These are phyloP conservation scores for Numida meleagris DNA, from an alignment of 2,113 vertebrate species.

Conservation along the genomic window DNA sequence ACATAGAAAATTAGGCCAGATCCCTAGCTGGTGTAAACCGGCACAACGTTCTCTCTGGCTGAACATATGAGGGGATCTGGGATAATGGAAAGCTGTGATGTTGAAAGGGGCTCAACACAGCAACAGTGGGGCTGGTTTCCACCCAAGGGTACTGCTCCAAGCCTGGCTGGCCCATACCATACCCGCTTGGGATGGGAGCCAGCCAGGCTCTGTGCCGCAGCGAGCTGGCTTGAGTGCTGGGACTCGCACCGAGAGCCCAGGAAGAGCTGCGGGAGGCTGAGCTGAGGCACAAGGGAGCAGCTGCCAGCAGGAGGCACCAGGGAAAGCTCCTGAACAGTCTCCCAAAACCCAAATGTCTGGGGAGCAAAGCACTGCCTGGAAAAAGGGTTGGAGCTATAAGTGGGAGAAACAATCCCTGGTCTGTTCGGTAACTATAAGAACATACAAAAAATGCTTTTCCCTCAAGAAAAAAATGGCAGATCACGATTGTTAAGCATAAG, in stretches of 20 bases:
- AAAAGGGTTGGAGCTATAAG: neutral
- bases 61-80: neutral
- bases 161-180: accelerated
- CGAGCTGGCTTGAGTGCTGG: neutral
- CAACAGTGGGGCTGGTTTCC: neutral
- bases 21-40: neutral
- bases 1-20: neutral
- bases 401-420: neutral
- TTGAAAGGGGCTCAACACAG: neutral
- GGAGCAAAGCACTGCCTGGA: neutral
- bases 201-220: neutral
- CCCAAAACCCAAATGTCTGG: neutral
- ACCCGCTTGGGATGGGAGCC: neutral
- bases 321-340: neutral
- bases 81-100: neutral
- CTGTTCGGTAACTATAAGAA: neutral
- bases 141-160: neutral
- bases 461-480: neutral
- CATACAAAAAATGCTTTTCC: neutral
- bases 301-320: neutral
- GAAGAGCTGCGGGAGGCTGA: neutral
- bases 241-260: neutral
- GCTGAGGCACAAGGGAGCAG: neutral
- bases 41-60: neutral
- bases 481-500: neutral